phyloP scores from a whole-genome alignment of 2,797 vertebrate species.

The Alouatta caraya region DNA sequence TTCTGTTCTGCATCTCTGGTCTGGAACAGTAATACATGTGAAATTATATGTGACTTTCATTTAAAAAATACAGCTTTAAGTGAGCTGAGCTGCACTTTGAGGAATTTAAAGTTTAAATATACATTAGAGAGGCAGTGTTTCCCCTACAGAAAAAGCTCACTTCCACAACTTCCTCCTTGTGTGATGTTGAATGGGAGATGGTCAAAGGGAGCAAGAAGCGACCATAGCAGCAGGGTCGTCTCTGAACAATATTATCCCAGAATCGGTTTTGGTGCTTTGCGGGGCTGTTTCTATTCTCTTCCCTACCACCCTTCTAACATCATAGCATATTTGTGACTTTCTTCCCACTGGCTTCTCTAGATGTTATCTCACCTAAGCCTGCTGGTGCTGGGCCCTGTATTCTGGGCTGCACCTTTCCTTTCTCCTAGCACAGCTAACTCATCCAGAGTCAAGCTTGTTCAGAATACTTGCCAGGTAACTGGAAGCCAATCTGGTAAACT shows the following conservation, averaged over 20 bases:
- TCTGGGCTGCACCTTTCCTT: background rate
- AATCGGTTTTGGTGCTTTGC: background rate
- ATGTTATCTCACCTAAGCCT: background rate
- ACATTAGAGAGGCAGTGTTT: background rate
- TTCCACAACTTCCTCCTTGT: background rate
- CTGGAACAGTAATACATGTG: background rate
- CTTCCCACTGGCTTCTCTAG: background rate
- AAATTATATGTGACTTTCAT: background rate
- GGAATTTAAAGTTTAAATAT: background rate
- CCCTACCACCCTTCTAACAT: background rate
- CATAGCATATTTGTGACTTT: background rate
- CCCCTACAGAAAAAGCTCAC: background rate
- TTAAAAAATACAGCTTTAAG: background rate
- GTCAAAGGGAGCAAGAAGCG: background rate
- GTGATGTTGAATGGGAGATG: background rate
- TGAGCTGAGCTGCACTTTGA: background rate
- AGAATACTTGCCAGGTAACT: slow-evolving; percentile 43
- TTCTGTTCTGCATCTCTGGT: background rate
- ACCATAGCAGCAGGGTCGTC: background rate
- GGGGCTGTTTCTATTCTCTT: background rate
- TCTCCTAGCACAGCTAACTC: background rate
- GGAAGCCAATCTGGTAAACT: slow-evolving; percentile 52
- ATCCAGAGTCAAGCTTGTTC: background rate
- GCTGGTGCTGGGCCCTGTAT: no score
- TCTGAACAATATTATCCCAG: background rate